These are phyloP conservation scores for Clarias laeviceps DNA, from an alignment of 2,797 vertebrate species.

Conservation along the genomic window DNA sequence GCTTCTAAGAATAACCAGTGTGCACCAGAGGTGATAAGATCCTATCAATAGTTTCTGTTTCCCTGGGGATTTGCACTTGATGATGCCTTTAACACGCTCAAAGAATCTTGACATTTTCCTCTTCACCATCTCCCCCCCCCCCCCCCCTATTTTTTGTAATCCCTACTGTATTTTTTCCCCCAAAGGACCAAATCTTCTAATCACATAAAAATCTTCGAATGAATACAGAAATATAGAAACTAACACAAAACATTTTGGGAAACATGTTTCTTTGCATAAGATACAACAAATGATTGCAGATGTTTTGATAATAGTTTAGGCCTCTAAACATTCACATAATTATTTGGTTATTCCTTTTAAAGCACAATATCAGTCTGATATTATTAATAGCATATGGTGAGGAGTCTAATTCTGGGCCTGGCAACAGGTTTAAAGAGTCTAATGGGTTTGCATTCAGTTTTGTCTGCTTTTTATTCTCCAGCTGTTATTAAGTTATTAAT, in stretches of 20 bases:
- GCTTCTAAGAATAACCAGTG: constrained; percentile 48
- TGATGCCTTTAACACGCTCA: constrained; percentile 7
- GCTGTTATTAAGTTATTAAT: constrained; percentile 18
- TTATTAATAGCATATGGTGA: background rate
- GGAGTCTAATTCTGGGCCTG: background rate
- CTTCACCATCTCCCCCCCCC: no score
- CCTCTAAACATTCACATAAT: background rate
- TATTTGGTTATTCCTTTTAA: background rate
- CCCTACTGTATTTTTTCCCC: background rate
- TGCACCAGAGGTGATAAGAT: constrained; percentile 34
- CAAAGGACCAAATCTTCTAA: background rate
- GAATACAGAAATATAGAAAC: background rate
- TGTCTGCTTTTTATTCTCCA: background rate
- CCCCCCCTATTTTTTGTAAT: background rate
- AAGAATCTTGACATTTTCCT: background rate
- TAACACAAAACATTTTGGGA: background rate
- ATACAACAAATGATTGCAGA: background rate
- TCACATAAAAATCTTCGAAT: background rate
- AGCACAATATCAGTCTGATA: background rate
- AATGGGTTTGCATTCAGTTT: background rate
- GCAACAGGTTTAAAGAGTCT: background rate
- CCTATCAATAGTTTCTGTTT: constrained; percentile 25
- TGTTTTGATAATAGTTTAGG: background rate
- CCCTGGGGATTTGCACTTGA: constrained; percentile 40
- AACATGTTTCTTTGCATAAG: background rate